Percentiles rank a stretch among this genome's conserved stretches.
phyloP scores from a whole-genome alignment of 2,888 invertebrate genomes.

The Keiferia lycopersicella region DNA sequence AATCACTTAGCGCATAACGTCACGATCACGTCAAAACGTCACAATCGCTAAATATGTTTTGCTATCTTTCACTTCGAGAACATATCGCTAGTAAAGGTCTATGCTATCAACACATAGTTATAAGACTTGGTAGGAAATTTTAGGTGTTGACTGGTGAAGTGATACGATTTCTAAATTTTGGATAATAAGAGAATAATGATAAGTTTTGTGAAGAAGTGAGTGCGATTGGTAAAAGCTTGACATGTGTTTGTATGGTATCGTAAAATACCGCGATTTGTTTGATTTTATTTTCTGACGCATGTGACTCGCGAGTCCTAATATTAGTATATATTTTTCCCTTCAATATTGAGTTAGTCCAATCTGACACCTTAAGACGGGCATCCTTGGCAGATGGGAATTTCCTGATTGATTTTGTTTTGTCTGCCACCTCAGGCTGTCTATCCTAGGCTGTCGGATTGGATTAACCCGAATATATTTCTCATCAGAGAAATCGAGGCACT shows the following conservation, averaged over 20 bases:
- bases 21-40: too few species aligned
- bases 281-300: not conserved
- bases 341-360: too few species aligned
- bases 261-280: constrained; percentile 4
- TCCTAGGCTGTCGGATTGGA: too few species aligned
- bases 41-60: not conserved
- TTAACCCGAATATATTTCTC: too few species aligned
- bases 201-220: constrained; percentile 12
- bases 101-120: constrained; percentile 56
- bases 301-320: not conserved
- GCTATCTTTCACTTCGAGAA: constrained; percentile 8
- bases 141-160: constrained; percentile 46
- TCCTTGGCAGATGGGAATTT: too few species aligned
- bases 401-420: too few species aligned
- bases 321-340: not conserved
- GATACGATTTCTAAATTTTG: constrained; percentile 55
- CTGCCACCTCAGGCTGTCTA: too few species aligned
- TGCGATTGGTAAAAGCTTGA: not conserved
- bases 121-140: constrained; percentile 57
- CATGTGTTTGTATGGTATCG: not conserved
- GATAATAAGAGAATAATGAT: constrained; percentile 27
- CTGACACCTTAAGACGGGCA: too few species aligned
- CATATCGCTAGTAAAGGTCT: constrained; percentile 55
- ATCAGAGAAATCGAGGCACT: too few species aligned
- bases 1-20: too few species aligned